Conservation (phyloP, 1,140 invertebrate species). For the Vanessa atalanta region DNA sequence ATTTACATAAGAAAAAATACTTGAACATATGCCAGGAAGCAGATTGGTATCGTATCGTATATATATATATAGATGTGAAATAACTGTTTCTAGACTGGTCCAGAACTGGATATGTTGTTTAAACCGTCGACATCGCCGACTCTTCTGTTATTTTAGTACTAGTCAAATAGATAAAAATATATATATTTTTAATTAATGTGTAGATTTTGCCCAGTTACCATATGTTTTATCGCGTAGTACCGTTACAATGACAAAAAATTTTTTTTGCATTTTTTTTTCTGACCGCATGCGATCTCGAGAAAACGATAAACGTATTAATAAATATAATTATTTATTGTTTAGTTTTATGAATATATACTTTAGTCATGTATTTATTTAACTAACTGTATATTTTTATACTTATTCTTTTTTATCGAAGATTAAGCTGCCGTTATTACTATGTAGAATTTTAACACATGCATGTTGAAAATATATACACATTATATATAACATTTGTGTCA, state of each 20-base stretch:
- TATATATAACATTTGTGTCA: neutral
- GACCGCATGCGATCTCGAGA: no score
- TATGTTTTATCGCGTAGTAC: neutral
- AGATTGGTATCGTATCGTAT: conserved; percentile 5
- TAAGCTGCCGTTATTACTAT: no score
- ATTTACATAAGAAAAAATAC: neutral
- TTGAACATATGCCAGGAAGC: conserved; percentile 22
- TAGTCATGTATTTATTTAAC: no score
- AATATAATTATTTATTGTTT: no score
- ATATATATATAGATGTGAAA: conserved; percentile 18
- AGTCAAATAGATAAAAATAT: neutral
- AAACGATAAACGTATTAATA: no score
- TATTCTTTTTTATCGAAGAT: no score
- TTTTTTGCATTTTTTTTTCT: no score
- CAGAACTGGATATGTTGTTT: conserved; percentile 30
- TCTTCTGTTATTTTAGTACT: neutral
- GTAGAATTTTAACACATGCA: no score
- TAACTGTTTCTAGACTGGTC: conserved; percentile 31
- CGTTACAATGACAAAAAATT: no score
- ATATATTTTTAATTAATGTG: neutral
- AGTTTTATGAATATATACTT: no score
- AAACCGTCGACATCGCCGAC: conserved; percentile 1
- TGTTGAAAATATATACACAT: no score
- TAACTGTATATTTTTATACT: no score
- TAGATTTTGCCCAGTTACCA: neutral